These are phyloP conservation scores for Trichonephila inaurata DNA, from an alignment of 1,140 invertebrate species.

Conservation along the genomic window DNA sequence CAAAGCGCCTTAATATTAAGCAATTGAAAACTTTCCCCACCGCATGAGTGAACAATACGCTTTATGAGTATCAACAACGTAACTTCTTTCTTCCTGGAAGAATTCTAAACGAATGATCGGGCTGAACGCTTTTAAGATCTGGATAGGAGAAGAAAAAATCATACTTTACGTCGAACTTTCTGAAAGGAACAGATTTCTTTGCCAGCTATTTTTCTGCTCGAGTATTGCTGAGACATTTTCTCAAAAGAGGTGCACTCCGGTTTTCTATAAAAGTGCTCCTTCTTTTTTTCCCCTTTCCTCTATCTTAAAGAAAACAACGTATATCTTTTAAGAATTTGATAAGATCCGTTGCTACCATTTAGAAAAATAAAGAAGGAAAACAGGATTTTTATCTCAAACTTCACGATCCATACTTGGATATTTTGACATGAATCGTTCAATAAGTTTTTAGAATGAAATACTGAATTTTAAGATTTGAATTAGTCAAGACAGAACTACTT, in stretches of 20 bases:
- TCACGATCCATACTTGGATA: background rate
- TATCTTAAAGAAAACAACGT: constrained; percentile 17
- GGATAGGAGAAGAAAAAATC: background rate
- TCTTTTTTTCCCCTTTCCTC: background rate
- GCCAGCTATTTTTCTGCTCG: background rate
- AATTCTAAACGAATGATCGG: background rate
- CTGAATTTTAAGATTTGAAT: background rate
- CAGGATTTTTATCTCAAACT: background rate
- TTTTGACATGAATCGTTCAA: constrained; percentile 17
- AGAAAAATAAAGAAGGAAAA: background rate
- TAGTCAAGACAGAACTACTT: background rate
- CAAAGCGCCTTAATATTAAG: too few species aligned
- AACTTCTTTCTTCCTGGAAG: background rate
- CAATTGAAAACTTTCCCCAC: background rate
- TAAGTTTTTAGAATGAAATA: background rate
- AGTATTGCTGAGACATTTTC: background rate
- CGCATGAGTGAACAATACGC: background rate
- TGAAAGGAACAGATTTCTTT: constrained; percentile 31
- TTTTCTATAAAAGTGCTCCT: background rate
- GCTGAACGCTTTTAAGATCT: background rate
- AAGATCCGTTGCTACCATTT: constrained; percentile 27
- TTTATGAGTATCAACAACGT: background rate
- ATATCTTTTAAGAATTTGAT: background rate
- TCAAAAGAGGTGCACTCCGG: background rate
- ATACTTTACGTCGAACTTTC: background rate